Evolutionary conservation across 1,140 invertebrate genomes (phyloP), one percentile per base, ranked within the genome.

Genomic region (Tetramorium alpestre): DNA sequence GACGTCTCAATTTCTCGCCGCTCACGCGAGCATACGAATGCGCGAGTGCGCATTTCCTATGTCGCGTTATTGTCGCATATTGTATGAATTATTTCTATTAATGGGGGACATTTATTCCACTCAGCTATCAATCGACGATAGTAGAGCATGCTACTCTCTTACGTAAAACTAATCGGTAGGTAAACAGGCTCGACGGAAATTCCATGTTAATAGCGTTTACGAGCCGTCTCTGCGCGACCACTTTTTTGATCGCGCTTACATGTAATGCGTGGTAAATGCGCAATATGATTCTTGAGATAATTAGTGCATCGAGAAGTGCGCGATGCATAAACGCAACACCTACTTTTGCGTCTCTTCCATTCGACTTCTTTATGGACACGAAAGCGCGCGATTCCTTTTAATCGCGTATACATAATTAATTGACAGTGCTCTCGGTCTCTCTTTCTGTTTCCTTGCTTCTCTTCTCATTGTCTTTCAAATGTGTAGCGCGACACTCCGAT

Each of bases 341-440:
- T 73, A 78, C 41, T 41, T 70, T 18, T 38, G 25, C 16, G 28
- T 58, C 44, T 41, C 49, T 65, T 56, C 18, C 73, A 13, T 56
- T 58, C 47, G 18, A 62, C 67, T 90, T 72, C 51, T 91, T 91
- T 91, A 91, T 88, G 89, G 87, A 87, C 87, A 88, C 89, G 87
- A 91, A 91, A 88, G 87, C 84, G 87, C 90, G 89, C 87, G 89
- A 91, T 87, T 90, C 89, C 87, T 90, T 90, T 91, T 90, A 88
- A 87, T 87, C 89, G 87, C 89, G 89, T 91, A 91, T 91, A 91
- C 90, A 91, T 91, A 91, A 91, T 91, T 91, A 91, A 91, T 91
- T 90, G 90, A 89, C 47, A 33, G 44, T 47, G 58, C 54, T 87
- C 77, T 67, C 67, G 38, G 85, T 84, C 65, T 58, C 65, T 80